Percentiles rank a stretch among this genome's conserved stretches.
phyloP scores from a whole-genome alignment of 2,797 vertebrate species.

The Bradypodion ventrale region DNA sequence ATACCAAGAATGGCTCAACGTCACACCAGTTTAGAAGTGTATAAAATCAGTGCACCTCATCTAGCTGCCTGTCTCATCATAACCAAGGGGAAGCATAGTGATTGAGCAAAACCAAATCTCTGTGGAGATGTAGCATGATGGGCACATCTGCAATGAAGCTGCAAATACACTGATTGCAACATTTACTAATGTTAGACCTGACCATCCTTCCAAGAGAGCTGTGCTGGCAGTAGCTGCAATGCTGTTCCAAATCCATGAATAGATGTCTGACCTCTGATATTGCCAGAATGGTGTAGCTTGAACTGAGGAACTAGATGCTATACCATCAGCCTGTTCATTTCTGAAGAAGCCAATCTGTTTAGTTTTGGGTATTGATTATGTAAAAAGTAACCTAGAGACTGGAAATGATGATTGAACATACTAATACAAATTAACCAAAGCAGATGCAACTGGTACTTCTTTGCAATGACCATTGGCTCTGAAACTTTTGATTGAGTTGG shows the following conservation, averaged over 20 bases:
- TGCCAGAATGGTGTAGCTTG: conserved; percentile 13
- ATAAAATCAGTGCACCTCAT: no score
- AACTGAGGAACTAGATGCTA: conserved; percentile 5
- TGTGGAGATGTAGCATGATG: not conserved
- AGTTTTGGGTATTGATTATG: conserved; percentile 31
- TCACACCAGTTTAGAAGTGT: not conserved
- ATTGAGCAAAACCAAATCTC: not conserved
- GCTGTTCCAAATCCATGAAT: conserved; percentile 20
- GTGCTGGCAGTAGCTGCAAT: not conserved
- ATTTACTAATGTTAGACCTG: not conserved
- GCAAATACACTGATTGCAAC: not conserved
- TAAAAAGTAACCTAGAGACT: conserved; percentile 14
- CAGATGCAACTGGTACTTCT: conserved; percentile 13
- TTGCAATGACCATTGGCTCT: not conserved
- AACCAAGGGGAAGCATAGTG: not conserved
- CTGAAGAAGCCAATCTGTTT: conserved; percentile 6
- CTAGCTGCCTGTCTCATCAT: not conserved
- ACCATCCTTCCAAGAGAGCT: not conserved
- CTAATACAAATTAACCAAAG: conserved; percentile 24
- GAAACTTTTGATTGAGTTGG: conserved; percentile 9
- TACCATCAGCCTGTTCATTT: conserved; percentile 5
- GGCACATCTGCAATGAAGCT: not conserved
- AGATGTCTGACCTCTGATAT: conserved; percentile 15
- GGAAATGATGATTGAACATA: conserved; percentile 34
- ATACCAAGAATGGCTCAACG: not conserved